Conservation (phyloP, 2,888 invertebrate genomes). For the Calliphora vomitoria region DNA sequence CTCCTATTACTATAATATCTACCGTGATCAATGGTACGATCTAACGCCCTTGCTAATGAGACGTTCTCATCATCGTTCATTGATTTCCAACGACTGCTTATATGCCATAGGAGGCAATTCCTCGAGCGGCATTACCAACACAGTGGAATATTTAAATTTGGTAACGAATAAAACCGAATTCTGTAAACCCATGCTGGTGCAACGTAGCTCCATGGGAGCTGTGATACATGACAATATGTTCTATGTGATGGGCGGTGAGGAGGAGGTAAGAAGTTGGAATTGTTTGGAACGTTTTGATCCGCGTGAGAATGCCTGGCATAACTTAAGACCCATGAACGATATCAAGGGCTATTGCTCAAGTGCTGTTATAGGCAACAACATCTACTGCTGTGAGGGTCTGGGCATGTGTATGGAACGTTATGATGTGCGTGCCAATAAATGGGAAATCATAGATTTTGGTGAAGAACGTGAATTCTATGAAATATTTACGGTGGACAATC, state of each 20-base stretch:
- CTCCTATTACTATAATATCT: constrained; percentile 79
- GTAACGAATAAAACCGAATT: constrained; percentile 76
- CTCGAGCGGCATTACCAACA: constrained; percentile 75
- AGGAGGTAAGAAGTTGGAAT: constrained; percentile 77
- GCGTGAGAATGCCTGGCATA: constrained; percentile 77
- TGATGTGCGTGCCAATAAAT: constrained; percentile 77
- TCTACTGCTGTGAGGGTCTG: constrained; percentile 79
- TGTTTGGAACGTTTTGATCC: constrained; percentile 79
- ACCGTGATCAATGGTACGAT: constrained; percentile 78
- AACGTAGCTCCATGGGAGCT: constrained; percentile 80
- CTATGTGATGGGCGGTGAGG: constrained; percentile 80
- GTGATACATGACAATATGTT: constrained; percentile 76
- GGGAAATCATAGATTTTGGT: constrained; percentile 79
- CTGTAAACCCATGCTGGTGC: constrained; percentile 77
- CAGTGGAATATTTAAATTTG: constrained; percentile 78
- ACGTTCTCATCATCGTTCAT: constrained; percentile 79
- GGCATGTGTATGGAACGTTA: constrained; percentile 80
- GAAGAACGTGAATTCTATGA: constrained; percentile 80
- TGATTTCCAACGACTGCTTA: constrained; percentile 77
- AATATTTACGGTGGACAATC: constrained; percentile 78
- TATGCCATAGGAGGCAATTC: constrained; percentile 79
- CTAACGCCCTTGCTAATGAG: constrained; percentile 75
- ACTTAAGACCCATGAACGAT: constrained; percentile 76
- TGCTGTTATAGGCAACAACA: constrained; percentile 76
- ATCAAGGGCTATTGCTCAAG: constrained; percentile 80